A percentile compares a stretch with the other conserved stretches of the same genome.
Conservation (phyloP, 2,888 invertebrate genomes). For the Patella caerulea region DNA sequence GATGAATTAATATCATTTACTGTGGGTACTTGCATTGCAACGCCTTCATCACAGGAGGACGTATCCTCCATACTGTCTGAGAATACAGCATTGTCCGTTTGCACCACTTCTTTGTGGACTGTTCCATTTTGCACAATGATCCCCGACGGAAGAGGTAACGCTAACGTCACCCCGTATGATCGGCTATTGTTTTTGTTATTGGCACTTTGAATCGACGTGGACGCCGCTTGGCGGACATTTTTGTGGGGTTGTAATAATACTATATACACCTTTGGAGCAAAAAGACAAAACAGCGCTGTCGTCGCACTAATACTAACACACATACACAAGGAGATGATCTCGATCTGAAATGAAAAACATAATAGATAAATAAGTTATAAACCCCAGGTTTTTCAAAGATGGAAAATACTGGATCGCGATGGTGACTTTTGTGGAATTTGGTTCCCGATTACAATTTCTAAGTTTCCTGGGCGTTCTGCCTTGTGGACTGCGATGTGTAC, state of each 20-base stretch:
- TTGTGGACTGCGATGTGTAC: too few relatives aligned
- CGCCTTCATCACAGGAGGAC: slow-evolving; percentile 54
- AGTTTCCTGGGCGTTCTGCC: too few relatives aligned
- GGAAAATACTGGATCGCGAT: too few relatives aligned
- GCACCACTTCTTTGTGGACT: slow-evolving; percentile 21
- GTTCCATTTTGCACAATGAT: slow-evolving; percentile 44
- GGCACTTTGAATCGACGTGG: slow-evolving; percentile 32
- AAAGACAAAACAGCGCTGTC: slow-evolving; percentile 80
- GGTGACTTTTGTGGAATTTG: too few relatives aligned
- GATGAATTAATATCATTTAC: too few relatives aligned
- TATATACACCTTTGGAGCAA: slow-evolving; percentile 82
- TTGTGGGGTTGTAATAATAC: slow-evolving; percentile 83
- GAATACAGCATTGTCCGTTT: slow-evolving; percentile 46
- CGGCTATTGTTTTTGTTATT: slow-evolving; percentile 36
- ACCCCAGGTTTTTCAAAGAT: too few relatives aligned
- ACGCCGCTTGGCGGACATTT: slow-evolving; percentile 77
- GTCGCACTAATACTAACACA: slow-evolving; percentile 81
- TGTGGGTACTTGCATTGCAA: slow-evolving; percentile 32
- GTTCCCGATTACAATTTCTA: too few relatives aligned
- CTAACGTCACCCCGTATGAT: slow-evolving; percentile 35
- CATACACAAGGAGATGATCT: slow-evolving; percentile 81
- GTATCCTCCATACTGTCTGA: slow-evolving; percentile 56
- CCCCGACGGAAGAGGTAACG: slow-evolving; percentile 28
- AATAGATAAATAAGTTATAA: too few relatives aligned
- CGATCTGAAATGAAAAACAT: slow-evolving; percentile 75